A percentile compares a stretch with the other conserved stretches of the same genome.
Evolutionary conservation across 1,140 invertebrate genomes (phyloP).

Genomic region (Drosophila asahinai): DNA sequence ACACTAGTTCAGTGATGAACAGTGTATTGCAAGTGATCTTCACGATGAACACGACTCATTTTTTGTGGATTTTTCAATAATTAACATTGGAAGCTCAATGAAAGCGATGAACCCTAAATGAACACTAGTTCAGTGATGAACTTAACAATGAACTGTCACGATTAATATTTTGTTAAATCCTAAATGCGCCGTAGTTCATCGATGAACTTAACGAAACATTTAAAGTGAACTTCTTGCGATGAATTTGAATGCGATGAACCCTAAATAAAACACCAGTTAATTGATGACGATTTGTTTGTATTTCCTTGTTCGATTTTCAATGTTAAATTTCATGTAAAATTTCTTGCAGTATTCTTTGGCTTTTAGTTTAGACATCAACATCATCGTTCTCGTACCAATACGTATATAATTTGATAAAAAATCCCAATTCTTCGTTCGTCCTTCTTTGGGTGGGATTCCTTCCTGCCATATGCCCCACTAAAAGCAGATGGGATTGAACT

Average conservation of each 20-base stretch:
- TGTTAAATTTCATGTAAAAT: too few species aligned
- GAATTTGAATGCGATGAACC: not conserved
- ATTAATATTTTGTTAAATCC: not conserved
- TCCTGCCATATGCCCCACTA: constrained; percentile 47
- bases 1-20: not conserved
- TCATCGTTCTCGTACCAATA: constrained; percentile 14
- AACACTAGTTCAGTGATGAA: not conserved
- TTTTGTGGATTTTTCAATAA: too few species aligned
- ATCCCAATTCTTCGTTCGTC: constrained; percentile 38
- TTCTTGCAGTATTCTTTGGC: too few species aligned
- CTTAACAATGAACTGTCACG: not conserved
- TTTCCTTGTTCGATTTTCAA: too few species aligned
- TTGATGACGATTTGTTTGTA: too few species aligned
- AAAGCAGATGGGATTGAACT: constrained; percentile 77
- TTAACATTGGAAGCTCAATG: too few species aligned
- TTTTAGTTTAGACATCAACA: too few species aligned
- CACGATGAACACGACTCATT: too few species aligned
- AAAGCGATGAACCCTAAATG: too few species aligned
- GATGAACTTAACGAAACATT: not conserved
- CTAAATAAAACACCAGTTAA: too few species aligned
- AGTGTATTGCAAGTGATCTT: not conserved
- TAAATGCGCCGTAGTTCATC: too few species aligned
- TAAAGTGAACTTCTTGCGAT: not conserved
- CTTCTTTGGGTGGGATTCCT: constrained; percentile 42
- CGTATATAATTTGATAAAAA: constrained; percentile 33